Percentiles rank a stretch among this genome's conserved stretches.
Conservation (phyloP, 2,888 invertebrate species). For the Sabellastarte sp. region DNA sequence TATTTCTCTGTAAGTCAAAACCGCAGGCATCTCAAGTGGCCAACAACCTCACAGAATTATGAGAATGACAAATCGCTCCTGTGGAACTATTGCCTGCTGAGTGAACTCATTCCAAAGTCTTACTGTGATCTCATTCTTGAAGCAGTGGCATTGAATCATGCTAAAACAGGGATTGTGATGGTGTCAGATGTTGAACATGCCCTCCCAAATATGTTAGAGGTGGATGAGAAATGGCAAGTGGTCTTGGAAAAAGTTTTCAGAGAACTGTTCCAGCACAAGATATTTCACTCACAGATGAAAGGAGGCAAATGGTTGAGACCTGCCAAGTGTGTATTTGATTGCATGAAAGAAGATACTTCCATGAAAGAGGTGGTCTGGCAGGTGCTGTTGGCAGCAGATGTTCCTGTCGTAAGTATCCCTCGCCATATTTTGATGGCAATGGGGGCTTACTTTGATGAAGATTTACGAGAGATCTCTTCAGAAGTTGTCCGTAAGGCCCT, state of each 20-base stretch:
- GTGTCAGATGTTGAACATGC: conserved; percentile 15
- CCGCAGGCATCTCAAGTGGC: conserved; percentile 51
- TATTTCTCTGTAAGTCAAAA: conserved; percentile 50
- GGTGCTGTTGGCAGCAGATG: conserved; percentile 12
- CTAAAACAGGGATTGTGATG: conserved; percentile 4
- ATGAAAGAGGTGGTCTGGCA: conserved; percentile 9
- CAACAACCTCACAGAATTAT: conserved; percentile 34
- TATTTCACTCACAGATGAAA: conserved; percentile 14
- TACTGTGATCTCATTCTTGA: conserved; percentile 30
- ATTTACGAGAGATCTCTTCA: conserved; percentile 14
- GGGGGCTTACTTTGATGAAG: conserved; percentile 13
- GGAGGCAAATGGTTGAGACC: conserved; percentile 20
- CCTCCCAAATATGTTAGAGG: conserved; percentile 25
- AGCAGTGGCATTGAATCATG: conserved; percentile 13
- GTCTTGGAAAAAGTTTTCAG: conserved; percentile 23
- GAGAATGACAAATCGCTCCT: conserved; percentile 36
- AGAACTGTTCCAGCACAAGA: conserved; percentile 13
- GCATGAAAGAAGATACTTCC: conserved; percentile 16
- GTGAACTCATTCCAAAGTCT: conserved; percentile 40
- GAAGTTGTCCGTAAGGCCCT: conserved; percentile 12
- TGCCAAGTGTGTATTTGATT: conserved; percentile 25
- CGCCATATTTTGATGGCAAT: conserved; percentile 23
- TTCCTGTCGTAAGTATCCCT: conserved; percentile 19
- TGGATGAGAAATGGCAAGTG: conserved; percentile 29
- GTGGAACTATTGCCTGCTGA: conserved; percentile 47